Evolutionary conservation across 1,140 invertebrate species (phyloP).

Genomic region (Oreohelix idahoensis): DNA sequence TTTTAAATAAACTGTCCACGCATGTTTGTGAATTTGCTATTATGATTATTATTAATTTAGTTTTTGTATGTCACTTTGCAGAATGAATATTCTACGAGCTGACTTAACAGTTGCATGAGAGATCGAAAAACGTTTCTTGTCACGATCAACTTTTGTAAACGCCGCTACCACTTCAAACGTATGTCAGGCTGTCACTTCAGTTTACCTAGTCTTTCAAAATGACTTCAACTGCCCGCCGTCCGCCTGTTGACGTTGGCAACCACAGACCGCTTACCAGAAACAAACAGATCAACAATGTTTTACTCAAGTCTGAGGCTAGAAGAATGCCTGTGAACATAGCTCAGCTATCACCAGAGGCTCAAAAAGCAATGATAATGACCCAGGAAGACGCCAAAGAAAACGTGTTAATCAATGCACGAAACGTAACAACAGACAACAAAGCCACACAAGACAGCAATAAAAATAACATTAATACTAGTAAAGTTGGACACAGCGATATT

Average conservation of each 20-base stretch:
- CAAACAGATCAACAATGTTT: neutral
- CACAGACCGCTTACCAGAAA: neutral
- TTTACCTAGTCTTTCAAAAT: neutral
- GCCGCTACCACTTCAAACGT: neutral
- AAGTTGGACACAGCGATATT: neutral
- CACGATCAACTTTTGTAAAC: no score
- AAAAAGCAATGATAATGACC: conserved; percentile 16
- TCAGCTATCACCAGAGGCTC: conserved; percentile 28
- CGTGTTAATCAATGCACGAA: neutral
- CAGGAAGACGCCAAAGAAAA: conserved; percentile 22
- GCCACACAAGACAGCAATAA: neutral
- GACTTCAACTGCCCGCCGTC: neutral
- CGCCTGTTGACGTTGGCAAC: neutral
- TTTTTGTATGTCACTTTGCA: no score
- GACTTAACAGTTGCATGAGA: no score
- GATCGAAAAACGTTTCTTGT: no score
- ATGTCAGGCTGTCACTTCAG: neutral
- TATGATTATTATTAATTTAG: no score
- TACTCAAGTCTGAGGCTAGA: neutral
- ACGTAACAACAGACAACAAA: neutral
- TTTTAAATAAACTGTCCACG: no score
- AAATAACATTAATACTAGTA: neutral
- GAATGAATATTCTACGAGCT: no score
- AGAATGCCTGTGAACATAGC: neutral
- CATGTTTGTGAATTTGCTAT: no score